Base-by-base conservation (phyloP, 2,113 vertebrate genomes). In the Indri indri region DNA sequence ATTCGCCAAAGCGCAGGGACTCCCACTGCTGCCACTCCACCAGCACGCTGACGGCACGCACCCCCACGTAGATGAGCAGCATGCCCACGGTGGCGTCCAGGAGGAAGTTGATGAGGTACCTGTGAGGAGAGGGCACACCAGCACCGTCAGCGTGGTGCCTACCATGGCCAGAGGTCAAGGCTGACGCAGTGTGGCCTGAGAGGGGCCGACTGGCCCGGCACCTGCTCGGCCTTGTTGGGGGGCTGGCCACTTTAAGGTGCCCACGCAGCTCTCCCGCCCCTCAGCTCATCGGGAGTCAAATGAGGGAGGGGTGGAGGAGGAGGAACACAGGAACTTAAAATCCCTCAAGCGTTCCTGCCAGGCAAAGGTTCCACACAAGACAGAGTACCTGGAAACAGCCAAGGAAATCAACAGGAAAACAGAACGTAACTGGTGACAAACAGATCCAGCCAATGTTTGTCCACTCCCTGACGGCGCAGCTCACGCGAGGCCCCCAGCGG, bases 21-120 rank as follows among this genome's bases (percentile, higher is more conserved):
- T 99, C 99, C 99, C 99, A 99, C 97, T 99, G 99, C 97, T 99
- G 99, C 99, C 99, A 99, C 89, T 99, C 99, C 83, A 99, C 99
- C 74, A 99, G 87, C 95, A 98, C 99, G 71, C 99, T 99, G 97
- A 99, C 99, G 0, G 98, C 99, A 12, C 99, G 99, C 70, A 99
- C 99, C 0, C 99, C 99, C 2, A 98, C 98, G 32, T 99, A 99
- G 98, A 99, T 99, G 13, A 99, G 98, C 97, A 99, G 98, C 99
- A 99, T 99, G 77, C 99, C 99, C 96, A 99, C 98, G 0, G 99
- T 99, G 82, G 99, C 99, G 45, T 99, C 99, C 98, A 99, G 98
- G 81, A 99, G 98, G 98, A 99, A 99, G 98, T 99, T 99, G 97
- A 99, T 99, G 98, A 99, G 99, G 98, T 99, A 99, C 98, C 99